Evolutionary conservation across 1,140 invertebrate species (phyloP).

Genomic region (Chionoecetes opilio): DNA sequence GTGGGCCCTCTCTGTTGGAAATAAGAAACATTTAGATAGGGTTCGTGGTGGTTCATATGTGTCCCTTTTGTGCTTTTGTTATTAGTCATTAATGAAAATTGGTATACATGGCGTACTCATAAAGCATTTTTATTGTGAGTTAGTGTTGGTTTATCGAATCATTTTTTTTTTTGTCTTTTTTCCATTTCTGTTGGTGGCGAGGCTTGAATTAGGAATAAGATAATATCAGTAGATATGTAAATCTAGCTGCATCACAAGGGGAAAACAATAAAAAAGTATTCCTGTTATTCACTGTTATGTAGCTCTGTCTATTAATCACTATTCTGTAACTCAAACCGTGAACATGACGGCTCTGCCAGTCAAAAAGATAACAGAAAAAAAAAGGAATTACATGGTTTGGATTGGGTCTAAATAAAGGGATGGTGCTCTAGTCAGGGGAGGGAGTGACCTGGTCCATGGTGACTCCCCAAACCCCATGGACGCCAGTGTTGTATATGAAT

Average conservation of each 20-base stretch:
- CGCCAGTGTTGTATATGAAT: neutral
- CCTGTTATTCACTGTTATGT: neutral
- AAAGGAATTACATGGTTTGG: neutral
- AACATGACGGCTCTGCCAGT: neutral
- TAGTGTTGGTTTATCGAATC: neutral
- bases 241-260: too few relatives aligned
- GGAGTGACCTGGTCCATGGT: neutral
- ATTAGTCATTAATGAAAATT: neutral
- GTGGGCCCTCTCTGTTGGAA: conserved; percentile 46
- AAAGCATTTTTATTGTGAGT: neutral
- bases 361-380: neutral
- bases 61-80: neutral
- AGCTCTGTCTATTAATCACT: neutral
- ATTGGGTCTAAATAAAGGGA: neutral
- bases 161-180: neutral
- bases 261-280: neutral
- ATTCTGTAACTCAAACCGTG: neutral
- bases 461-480: neutral
- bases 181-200: too few relatives aligned
- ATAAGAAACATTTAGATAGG: neutral
- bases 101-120: neutral
- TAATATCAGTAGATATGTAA: neutral
- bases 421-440: neutral
- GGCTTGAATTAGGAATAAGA: neutral
- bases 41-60: neutral